Evolutionary conservation across 2,113 vertebrate species (phyloP).

Genomic region (Etheostoma spectabile): DNA sequence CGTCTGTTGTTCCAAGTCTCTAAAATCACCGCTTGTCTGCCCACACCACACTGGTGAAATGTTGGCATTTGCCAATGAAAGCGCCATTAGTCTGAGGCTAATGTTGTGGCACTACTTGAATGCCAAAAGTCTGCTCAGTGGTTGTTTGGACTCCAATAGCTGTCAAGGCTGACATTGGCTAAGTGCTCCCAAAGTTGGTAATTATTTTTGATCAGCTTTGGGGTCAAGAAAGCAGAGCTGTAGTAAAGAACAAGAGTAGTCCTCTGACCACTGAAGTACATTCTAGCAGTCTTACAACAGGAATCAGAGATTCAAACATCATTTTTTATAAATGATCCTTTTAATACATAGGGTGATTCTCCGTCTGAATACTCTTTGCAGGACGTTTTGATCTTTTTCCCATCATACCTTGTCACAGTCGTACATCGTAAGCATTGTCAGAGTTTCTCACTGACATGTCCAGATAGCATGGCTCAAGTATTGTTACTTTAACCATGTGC

Average conservation of each 20-base stretch:
- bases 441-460: too few species aligned
- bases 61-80: slow-evolving; percentile 43
- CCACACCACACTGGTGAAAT: slow-evolving; percentile 12
- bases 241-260: not conserved
- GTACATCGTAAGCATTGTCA: too few species aligned
- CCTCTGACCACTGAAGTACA: slow-evolving; percentile 3
- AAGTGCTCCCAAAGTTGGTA: slow-evolving; percentile 16
- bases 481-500: too few species aligned
- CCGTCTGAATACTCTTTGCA: not conserved
- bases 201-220: slow-evolving; percentile 18
- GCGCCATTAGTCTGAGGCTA: slow-evolving; percentile 20
- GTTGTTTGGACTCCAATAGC: slow-evolving; percentile 17
- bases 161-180: slow-evolving; percentile 34
- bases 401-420: too few species aligned
- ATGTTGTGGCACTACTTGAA: slow-evolving; percentile 21
- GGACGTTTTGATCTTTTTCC: too few species aligned
- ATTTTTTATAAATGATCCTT: not conserved
- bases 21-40: slow-evolving; percentile 15
- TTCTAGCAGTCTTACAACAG: not conserved
- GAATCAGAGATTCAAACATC: not conserved
- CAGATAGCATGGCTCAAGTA: too few species aligned
- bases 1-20: slow-evolving; percentile 16
- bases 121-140: slow-evolving; percentile 33
- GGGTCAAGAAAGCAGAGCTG: slow-evolving; percentile 7
- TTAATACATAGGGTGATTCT: not conserved